Evolutionary conservation across 2,113 vertebrate genomes (phyloP).

Genomic region (Microcebus griseorufus): DNA sequence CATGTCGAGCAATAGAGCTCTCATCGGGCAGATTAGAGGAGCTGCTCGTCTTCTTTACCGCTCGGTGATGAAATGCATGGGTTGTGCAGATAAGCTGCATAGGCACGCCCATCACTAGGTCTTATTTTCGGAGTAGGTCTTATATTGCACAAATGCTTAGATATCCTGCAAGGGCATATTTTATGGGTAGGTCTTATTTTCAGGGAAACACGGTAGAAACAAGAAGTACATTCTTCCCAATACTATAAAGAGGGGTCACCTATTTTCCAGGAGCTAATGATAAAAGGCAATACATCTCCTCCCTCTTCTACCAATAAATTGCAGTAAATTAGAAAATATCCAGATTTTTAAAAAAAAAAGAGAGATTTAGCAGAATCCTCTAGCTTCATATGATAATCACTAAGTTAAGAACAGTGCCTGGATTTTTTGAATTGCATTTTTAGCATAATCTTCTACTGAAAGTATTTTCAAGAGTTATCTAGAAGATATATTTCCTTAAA

Average conservation of each 20-base stretch:
- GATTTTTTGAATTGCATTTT: background rate
- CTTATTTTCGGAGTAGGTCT: too few species aligned
- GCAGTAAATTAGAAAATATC: background rate
- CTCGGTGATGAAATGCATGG: too few species aligned
- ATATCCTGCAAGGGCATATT: too few species aligned
- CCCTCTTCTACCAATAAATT: background rate
- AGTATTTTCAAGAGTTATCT: background rate
- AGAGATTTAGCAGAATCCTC: background rate
- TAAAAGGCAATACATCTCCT: background rate
- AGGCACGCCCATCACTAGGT: too few species aligned
- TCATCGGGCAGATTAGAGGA: too few species aligned
- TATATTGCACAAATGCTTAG: too few species aligned
- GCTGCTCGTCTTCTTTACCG: too few species aligned
- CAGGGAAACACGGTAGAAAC: background rate
- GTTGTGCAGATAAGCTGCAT: too few species aligned
- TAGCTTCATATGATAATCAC: background rate
- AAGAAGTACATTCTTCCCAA: background rate
- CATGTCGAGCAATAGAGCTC: too few species aligned
- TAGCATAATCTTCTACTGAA: background rate
- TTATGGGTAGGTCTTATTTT: too few species aligned
- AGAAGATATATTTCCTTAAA: background rate
- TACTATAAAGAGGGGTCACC: background rate
- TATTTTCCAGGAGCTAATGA: background rate
- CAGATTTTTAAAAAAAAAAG: background rate
- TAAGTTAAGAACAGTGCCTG: conserved; percentile 4